phyloP scores from a whole-genome alignment of 2,113 vertebrate species.

The Philantomba maxwellii region DNA sequence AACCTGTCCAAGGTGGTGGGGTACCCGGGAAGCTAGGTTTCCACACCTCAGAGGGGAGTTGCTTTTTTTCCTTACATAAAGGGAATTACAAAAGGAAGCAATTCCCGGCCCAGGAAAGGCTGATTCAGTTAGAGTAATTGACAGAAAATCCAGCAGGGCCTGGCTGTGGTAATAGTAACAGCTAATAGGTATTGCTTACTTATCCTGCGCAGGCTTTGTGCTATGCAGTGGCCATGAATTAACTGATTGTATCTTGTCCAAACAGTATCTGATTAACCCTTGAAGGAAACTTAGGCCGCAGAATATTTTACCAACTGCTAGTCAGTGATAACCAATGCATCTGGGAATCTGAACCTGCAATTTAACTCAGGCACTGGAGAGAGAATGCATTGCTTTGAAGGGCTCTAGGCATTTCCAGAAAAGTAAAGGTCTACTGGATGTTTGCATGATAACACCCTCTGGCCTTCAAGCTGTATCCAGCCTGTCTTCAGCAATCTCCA shows the following conservation, averaged over 20 bases:
- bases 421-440: neutral
- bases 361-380: neutral
- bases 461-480: neutral
- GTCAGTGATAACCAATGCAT: neutral
- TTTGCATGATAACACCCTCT: neutral
- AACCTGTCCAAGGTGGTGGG: neutral
- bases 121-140: constrained; percentile 10
- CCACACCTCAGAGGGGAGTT: neutral
- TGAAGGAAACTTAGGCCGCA: neutral
- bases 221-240: neutral
- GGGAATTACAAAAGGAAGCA: constrained; percentile 45
- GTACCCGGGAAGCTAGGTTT: neutral
- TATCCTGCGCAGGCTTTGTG: neutral
- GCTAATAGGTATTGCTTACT: neutral
- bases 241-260: neutral
- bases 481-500: neutral
- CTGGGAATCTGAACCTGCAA: neutral
- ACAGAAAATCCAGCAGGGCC: constrained; percentile 3
- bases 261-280: neutral
- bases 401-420: neutral
- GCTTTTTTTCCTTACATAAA: constrained; percentile 16
- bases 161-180: neutral
- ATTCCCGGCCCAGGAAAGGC: neutral
- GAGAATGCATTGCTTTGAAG: neutral
- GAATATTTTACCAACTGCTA: neutral